phyloP scores from a whole-genome alignment of 2,797 vertebrate species.

The Ctenochaetus hawaiiensis region DNA sequence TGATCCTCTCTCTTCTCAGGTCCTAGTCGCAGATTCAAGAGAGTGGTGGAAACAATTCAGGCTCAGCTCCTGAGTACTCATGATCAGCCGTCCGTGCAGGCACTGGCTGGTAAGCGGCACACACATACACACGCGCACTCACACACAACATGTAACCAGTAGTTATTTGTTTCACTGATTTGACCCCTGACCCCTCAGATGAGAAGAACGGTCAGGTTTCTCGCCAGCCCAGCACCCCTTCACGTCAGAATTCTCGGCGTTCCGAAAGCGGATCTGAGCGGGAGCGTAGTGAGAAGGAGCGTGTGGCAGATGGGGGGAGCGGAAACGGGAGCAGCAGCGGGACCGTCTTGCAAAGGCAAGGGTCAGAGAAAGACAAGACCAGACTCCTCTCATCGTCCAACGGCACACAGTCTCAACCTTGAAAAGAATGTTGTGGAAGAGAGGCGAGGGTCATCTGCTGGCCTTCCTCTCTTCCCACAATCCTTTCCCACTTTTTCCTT shows the following conservation, averaged over 20 bases:
- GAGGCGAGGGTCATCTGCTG: slow-evolving; percentile 31
- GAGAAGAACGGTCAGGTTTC: slow-evolving; percentile 92
- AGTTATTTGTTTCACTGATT: background rate
- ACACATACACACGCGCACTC: slow-evolving; percentile 9
- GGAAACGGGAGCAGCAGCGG: slow-evolving; percentile 62
- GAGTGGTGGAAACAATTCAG: slow-evolving; percentile 96
- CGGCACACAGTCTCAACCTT: slow-evolving; percentile 90
- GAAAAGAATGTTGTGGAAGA: slow-evolving; percentile 75
- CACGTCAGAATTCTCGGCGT: slow-evolving; percentile 89
- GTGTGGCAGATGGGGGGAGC: slow-evolving; percentile 36
- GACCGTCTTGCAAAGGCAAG: slow-evolving; percentile 83
- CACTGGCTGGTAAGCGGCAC: slow-evolving; percentile 87
- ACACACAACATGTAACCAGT: background rate
- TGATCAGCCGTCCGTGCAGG: slow-evolving; percentile 94
- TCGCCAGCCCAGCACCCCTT: slow-evolving; percentile 86
- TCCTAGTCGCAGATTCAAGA: slow-evolving; percentile 94
- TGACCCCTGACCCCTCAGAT: slow-evolving; percentile 76
- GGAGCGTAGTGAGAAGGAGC: slow-evolving; percentile 72
- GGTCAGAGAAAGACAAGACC: slow-evolving; percentile 91
- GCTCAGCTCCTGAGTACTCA: slow-evolving; percentile 93
- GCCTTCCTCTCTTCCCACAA: slow-evolving; percentile 58
- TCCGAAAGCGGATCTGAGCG: slow-evolving; percentile 88
- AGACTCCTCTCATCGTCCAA: slow-evolving; percentile 92
- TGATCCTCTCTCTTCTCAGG: slow-evolving; percentile 76
- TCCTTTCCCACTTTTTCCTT: slow-evolving; percentile 47